These are phyloP conservation scores for Myotis lucifugus DNA, from an alignment of 2,113 vertebrate genomes.

Conservation along the genomic window DNA sequence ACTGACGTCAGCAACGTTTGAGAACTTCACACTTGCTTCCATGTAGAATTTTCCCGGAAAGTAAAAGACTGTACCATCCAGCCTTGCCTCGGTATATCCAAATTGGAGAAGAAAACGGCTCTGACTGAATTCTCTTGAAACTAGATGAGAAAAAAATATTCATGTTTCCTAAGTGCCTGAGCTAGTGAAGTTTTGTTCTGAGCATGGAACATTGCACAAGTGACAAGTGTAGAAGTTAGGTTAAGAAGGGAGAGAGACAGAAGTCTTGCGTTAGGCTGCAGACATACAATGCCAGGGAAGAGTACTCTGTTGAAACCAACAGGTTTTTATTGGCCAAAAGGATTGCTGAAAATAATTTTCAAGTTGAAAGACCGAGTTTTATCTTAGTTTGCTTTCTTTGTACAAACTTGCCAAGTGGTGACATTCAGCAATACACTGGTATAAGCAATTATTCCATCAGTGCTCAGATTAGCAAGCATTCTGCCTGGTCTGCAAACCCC, in stretches of 20 bases:
- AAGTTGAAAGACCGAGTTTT: conserved; percentile 71
- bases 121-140: conserved; percentile 56
- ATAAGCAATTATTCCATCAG: conserved; percentile 77
- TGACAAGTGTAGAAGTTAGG: neutral
- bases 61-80: conserved; percentile 50
- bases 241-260: conserved; percentile 11
- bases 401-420: conserved; percentile 80
- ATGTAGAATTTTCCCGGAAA: conserved; percentile 64
- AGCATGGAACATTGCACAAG: conserved; percentile 76
- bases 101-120: conserved; percentile 35
- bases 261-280: conserved; percentile 42
- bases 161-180: conserved; percentile 84
- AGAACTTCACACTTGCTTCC: neutral
- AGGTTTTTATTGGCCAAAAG: conserved; percentile 67
- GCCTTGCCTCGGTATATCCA: conserved; percentile 60
- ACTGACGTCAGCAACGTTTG: conserved; percentile 59
- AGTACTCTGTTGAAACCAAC: neutral
- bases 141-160: neutral
- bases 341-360: conserved; percentile 71
- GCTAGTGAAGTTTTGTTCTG: conserved; percentile 74
- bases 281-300: conserved; percentile 47
- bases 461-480: conserved; percentile 74
- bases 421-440: conserved; percentile 70
- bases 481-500: conserved; percentile 72
- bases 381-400: conserved; percentile 76